Evolutionary conservation across 2,113 vertebrate genomes (phyloP).

Genomic region (Pelobates fuscus): DNA sequence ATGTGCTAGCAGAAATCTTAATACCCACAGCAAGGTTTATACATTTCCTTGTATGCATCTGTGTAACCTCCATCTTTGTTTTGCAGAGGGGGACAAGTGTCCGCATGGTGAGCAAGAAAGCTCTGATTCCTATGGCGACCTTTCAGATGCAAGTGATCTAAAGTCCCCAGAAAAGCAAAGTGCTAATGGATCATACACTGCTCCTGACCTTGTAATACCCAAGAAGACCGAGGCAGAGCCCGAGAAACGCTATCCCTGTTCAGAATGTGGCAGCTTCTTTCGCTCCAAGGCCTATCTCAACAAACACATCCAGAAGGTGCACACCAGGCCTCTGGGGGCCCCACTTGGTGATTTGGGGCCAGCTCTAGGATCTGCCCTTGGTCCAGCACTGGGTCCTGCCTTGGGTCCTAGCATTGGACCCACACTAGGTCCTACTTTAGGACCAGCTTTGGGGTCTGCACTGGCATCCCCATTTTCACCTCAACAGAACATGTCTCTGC

Average conservation of each 20-base stretch:
- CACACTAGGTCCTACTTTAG: constrained; percentile 65
- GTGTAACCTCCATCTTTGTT: constrained; percentile 54
- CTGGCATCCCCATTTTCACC: constrained; percentile 89
- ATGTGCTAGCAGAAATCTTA: no score
- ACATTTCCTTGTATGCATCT: no score
- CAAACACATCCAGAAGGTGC: constrained; percentile 97
- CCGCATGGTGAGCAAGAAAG: constrained; percentile 95
- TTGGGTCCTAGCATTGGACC: constrained; percentile 30
- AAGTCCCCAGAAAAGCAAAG: constrained; percentile 90
- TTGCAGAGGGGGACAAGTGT: constrained; percentile 84
- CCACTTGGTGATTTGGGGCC: constrained; percentile 76
- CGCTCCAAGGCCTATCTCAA: constrained; percentile 98
- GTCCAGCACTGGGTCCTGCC: constrained; percentile 19
- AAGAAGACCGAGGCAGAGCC: constrained; percentile 84
- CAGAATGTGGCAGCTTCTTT: constrained; percentile 94
- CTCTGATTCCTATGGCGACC: constrained; percentile 90
- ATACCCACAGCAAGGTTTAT: no score
- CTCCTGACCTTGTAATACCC: constrained; percentile 82
- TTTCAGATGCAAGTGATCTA: constrained; percentile 89
- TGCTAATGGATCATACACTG: constrained; percentile 80
- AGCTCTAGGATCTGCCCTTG: constrained; percentile 32
- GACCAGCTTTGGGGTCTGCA: constrained; percentile 40
- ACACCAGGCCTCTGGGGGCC: constrained; percentile 80
- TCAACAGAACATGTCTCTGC: constrained; percentile 98
- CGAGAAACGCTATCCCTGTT: constrained; percentile 93